Base-by-base conservation (phyloP, 2,113 vertebrate genomes). In the Dipodomys merriami region DNA sequence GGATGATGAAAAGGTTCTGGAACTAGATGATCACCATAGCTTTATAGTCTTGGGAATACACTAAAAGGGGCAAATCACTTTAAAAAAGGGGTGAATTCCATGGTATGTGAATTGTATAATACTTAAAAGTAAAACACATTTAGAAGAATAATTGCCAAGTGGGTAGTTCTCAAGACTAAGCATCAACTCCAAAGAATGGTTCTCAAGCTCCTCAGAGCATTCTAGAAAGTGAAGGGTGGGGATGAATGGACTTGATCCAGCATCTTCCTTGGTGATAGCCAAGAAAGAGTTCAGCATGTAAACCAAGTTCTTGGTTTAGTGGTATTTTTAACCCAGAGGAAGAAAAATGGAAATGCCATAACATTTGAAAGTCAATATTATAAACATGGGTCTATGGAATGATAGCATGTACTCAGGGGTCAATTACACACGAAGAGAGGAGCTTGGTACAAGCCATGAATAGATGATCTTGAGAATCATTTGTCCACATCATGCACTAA, bases 41-140 rank as follows among this genome's bases (percentile, higher is more conserved):
- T 86, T 8, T 8, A 78, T 3, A 85, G 15, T 27, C 39, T 80
- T 79, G 49, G 64, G 39, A 88, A 30, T 88, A 67, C 35, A n/a
- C 20, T 33, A 72, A 87, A 60, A 79, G 35, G 8, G n/a, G 65
- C 15, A 39, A 65, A 49, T 86, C n/a, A 35, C 25, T 23, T 84
- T 39, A 39, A 39, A 11, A 60, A 35, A 44, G 13, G 53, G 22
- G 2, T 27, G 33, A 30, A 18, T 33, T 46, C 15, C 72, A 15
- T 88, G 25, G 16, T 7, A 27, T 83, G 12, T 49, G 25, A 39
- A 39, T 69, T 83, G 33, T 79, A 62, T 84, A 23, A 71, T 29
- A 64, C 35, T 89, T 92, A 73, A 94, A 95, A 93, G 29, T 19
- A 86, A n/a, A 78, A 64, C 20, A 19, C 46, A 49, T n/a, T 69